A percentile compares a stretch with the other conserved stretches of the same genome.
Conservation (phyloP, 1,140 invertebrate species). For the Sycophila sp. region DNA sequence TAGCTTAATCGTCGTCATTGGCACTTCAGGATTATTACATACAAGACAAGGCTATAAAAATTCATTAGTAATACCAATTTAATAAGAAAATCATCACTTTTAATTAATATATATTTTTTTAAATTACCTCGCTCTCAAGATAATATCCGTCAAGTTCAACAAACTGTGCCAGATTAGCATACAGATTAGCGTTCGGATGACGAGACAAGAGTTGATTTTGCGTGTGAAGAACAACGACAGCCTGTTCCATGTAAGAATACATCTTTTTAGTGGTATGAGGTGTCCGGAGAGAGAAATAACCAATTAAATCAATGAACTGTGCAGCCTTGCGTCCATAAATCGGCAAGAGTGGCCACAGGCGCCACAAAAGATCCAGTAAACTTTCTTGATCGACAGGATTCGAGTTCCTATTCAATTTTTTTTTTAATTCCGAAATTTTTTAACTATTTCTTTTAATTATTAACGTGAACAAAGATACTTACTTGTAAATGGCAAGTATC, state of each 20-base stretch:
- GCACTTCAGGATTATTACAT: slow-evolving; percentile 96
- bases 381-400: slow-evolving; percentile 79
- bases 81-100: neutral
- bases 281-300: slow-evolving; percentile 90
- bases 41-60: slow-evolving; percentile 82
- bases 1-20: slow-evolving; percentile 91
- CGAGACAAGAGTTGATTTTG: slow-evolving; percentile 89
- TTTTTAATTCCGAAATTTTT: slow-evolving; percentile 10
- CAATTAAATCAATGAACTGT: slow-evolving; percentile 95
- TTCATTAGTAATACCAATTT: neutral
- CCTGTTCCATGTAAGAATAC: slow-evolving; percentile 84
- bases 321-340: slow-evolving; percentile 92
- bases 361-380: slow-evolving; percentile 87
- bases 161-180: slow-evolving; percentile 89
- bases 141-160: slow-evolving; percentile 97
- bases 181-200: slow-evolving; percentile 94
- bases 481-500: slow-evolving; percentile 86
- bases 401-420: slow-evolving; percentile 69
- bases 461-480: slow-evolving; percentile 54
- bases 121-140: slow-evolving; percentile 84
- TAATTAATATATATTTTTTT: neutral
- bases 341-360: slow-evolving; percentile 89
- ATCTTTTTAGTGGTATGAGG: slow-evolving; percentile 71
- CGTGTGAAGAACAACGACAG: slow-evolving; percentile 82
- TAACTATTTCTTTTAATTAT: neutral